A percentile compares a stretch with the other conserved stretches of the same genome.
phyloP scores from a whole-genome alignment of 2,888 invertebrate species.

The Drosophila anomalata region DNA sequence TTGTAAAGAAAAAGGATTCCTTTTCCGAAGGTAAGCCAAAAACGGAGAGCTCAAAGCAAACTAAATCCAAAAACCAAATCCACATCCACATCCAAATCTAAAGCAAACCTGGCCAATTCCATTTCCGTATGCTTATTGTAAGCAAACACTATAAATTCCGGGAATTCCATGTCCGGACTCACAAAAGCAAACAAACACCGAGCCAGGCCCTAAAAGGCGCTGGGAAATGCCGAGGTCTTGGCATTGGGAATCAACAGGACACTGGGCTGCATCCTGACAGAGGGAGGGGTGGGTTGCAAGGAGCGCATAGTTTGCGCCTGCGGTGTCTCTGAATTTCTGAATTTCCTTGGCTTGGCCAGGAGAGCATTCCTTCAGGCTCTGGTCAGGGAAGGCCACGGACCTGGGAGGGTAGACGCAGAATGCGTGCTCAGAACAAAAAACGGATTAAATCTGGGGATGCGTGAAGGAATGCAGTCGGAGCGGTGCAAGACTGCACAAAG shows the following conservation, averaged over 20 bases:
- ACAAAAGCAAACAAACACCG: slow-evolving; percentile 25
- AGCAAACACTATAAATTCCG: slow-evolving; percentile 48
- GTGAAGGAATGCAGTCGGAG: slow-evolving; percentile 53
- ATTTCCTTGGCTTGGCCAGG: slow-evolving; percentile 11
- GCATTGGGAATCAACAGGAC: slow-evolving; percentile 48
- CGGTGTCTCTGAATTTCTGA: slow-evolving; percentile 24
- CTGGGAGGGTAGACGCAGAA: slow-evolving; percentile 4
- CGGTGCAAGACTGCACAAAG: not conserved
- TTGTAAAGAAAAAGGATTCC: slow-evolving; percentile 23
- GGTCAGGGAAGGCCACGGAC: slow-evolving; percentile 8
- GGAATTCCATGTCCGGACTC: slow-evolving; percentile 31
- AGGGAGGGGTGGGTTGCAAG: slow-evolving; percentile 8
- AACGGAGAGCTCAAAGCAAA: slow-evolving; percentile 3
- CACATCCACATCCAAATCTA: slow-evolving; percentile 4
- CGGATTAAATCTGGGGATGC: slow-evolving; percentile 55
- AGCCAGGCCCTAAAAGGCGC: not conserved
- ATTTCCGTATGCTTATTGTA: slow-evolving; percentile 50
- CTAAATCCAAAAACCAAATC: not conserved
- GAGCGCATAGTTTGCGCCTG: slow-evolving; percentile 25
- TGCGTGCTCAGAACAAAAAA: slow-evolving; percentile 53
- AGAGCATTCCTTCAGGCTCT: slow-evolving; percentile 3
- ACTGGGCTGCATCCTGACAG: not conserved
- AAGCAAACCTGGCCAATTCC: slow-evolving; percentile 25
- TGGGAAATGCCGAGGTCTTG: slow-evolving; percentile 20
- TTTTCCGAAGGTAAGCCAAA: slow-evolving; percentile 9